Evolutionary conservation across 2,113 vertebrate species (phyloP), one percentile per base, ranked within the genome.

Genomic region (Taurulus bubalis): DNA sequence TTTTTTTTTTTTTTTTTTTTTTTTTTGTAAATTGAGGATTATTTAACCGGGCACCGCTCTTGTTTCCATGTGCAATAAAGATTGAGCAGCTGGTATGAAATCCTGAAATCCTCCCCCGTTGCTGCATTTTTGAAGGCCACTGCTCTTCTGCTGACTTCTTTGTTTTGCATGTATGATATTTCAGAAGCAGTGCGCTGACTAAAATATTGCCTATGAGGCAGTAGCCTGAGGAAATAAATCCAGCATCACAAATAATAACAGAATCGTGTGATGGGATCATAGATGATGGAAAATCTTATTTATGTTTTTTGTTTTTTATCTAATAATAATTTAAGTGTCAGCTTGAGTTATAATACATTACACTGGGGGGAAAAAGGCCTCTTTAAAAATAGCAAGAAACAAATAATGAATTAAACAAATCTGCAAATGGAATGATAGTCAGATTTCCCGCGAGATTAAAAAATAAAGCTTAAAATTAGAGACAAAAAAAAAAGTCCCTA

Each of bases 81-180:
- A 71, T 84, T 84, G 66, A 88, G 89, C 82, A 85, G 89, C 59
- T 88, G 86, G 84, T 87, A 85, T 88, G 86, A 89, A 90, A 88
- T 71, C 77, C 65, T 26, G 8, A 87, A 93, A 85, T 85, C 82
- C 87, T 42, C 51, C 67, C 84, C 40, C 51, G 24, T 53, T 78
- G 83, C 76, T 77, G 88, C 84, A 76, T 80, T 91, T 91, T 85
- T 91, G 83, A 88, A 90, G 89, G 85, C 90, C 87, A 83, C 71
- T 82, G 84, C 68, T 88, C 85, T 89, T 90, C 72, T 90, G 86
- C 91, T 91, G 91, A 93, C 90, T 86, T 85, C 80, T 89, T 88
- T 87, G 68, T 91, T 92, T 93, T 84, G 77, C 83, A 80, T 81
- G 78, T 87, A 78, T 90, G 89, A 92, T 90, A 90, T 91, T 85